A percentile compares a stretch with the other conserved stretches of the same genome.
Evolutionary conservation across 2,113 vertebrate species (phyloP).

Genomic region (Corynorhinus townsendii): DNA sequence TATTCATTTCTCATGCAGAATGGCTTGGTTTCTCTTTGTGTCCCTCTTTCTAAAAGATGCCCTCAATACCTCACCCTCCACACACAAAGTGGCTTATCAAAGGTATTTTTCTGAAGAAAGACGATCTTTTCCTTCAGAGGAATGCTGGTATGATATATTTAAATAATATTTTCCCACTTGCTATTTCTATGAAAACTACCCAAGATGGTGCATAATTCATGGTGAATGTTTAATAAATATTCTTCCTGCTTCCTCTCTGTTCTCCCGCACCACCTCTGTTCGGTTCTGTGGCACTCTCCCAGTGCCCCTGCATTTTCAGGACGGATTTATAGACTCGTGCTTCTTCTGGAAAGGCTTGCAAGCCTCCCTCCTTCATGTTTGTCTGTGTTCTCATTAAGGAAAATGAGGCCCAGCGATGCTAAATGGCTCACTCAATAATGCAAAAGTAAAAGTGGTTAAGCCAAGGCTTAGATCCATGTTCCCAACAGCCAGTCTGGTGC

Average conservation of each 20-base stretch:
- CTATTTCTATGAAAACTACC: not conserved
- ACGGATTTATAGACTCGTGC: not conserved
- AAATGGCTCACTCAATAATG: not conserved
- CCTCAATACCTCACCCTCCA: not conserved
- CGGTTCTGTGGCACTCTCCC: not conserved
- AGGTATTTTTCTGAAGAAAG: slow-evolving; percentile 40
- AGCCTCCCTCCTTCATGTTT: not conserved
- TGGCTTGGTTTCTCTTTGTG: not conserved
- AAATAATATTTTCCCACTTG: not conserved
- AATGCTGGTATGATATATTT: not conserved
- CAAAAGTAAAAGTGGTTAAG: not conserved
- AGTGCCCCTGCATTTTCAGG: not conserved
- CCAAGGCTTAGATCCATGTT: not conserved
- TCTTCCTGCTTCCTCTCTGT: not conserved
- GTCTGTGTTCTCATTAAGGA: not conserved
- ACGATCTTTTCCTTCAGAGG: not conserved
- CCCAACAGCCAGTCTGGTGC: not conserved
- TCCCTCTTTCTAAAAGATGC: not conserved
- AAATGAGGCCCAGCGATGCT: not conserved
- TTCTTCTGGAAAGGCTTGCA: not conserved
- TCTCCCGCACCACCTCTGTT: not conserved
- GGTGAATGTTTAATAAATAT: not conserved
- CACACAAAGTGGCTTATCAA: not conserved
- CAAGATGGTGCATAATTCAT: not conserved
- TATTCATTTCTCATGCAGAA: not conserved